These are phyloP conservation scores for Neogobius melanostomus DNA, from an alignment of 2,113 vertebrate species.

Conservation along the genomic window DNA sequence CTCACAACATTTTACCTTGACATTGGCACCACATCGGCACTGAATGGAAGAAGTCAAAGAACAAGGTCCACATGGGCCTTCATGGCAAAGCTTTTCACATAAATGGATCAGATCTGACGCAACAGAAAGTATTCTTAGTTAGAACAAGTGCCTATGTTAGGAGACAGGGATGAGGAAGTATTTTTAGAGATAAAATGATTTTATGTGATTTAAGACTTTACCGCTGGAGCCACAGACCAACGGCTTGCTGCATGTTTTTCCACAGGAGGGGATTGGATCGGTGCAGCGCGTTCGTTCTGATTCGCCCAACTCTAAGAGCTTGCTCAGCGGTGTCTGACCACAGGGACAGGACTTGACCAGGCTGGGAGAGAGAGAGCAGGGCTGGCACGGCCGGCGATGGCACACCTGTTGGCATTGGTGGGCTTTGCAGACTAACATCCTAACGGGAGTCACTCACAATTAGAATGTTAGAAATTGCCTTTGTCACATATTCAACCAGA, in stretches of 20 bases:
- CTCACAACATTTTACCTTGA: conserved; percentile 76
- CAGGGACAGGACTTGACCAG: conserved; percentile 89
- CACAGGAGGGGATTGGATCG: conserved; percentile 91
- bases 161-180: not conserved
- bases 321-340: conserved; percentile 87
- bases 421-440: conserved; percentile 87
- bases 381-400: conserved; percentile 85
- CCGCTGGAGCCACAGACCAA: conserved; percentile 90
- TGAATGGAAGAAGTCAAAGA: conserved; percentile 89
- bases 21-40: conserved; percentile 92
- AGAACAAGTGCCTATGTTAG: not conserved
- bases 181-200: not conserved
- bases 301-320: conserved; percentile 90
- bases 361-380: conserved; percentile 85
- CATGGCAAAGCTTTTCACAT: conserved; percentile 93
- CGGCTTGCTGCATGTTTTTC: conserved; percentile 91
- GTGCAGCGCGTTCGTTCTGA: conserved; percentile 84
- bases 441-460: conserved; percentile 28
- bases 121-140: conserved; percentile 17
- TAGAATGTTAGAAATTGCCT: not conserved
- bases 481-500: not conserved
- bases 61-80: conserved; percentile 90
- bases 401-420: conserved; percentile 88
- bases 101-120: conserved; percentile 86
- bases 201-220: conserved; percentile 57